Percentiles rank a stretch among this genome's conserved stretches.
Conservation (phyloP, 2,797 vertebrate species). For the Anabas testudineus region DNA sequence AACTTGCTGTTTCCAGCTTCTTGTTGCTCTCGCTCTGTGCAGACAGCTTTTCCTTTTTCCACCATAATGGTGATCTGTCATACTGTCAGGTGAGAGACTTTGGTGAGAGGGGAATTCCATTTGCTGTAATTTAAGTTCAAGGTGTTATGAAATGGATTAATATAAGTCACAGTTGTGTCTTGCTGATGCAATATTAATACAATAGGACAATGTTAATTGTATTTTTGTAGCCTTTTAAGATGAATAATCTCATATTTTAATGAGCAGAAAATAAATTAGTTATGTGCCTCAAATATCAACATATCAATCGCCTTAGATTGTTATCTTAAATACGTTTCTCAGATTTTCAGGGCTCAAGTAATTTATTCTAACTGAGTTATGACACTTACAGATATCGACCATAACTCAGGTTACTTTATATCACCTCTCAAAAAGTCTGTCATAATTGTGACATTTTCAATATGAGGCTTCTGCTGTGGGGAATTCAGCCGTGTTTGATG, state of each 20-base stretch:
- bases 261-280: not conserved
- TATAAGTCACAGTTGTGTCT: not conserved
- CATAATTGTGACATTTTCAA: slow-evolving; percentile 42
- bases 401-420: slow-evolving; percentile 18
- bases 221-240: too few species aligned
- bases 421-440: slow-evolving; percentile 5
- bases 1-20: slow-evolving; percentile 1
- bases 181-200: not conserved
- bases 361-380: slow-evolving; percentile 18
- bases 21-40: not conserved
- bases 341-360: not conserved
- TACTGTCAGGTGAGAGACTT: slow-evolving; percentile 3
- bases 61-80: slow-evolving; percentile 9
- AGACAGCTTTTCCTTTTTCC: slow-evolving; percentile 3
- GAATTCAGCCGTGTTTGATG: slow-evolving; percentile 50
- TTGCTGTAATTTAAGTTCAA: not conserved
- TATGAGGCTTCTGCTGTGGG: slow-evolving; percentile 35
- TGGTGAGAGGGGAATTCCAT: not conserved
- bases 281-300: not conserved
- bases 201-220: not conserved
- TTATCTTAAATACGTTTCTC: not conserved
- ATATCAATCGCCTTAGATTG: not conserved
- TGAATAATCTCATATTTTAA: not conserved
- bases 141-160: not conserved
- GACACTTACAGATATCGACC: slow-evolving; percentile 22